phyloP scores from a whole-genome alignment of 2,888 invertebrate species.

The Nomada fabriciana region DNA sequence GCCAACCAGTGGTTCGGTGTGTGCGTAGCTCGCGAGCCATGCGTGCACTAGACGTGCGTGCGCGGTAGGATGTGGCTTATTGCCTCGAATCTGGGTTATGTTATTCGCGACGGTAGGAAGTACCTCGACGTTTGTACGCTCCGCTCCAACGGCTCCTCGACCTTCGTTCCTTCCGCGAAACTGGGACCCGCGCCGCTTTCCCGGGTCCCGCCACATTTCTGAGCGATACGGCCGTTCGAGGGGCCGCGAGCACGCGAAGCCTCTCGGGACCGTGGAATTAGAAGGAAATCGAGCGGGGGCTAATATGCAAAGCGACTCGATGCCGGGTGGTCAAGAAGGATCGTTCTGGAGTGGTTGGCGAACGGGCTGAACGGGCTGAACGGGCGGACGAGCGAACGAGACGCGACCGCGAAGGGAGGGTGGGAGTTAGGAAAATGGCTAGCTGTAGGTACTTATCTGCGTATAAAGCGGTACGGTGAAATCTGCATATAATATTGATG shows the following conservation, averaged over 20 bases:
- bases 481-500: slow-evolving; percentile 82
- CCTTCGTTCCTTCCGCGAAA: slow-evolving; percentile 5
- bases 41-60: slow-evolving; percentile 53
- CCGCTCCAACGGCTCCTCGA: slow-evolving; percentile 4
- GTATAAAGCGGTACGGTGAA: slow-evolving; percentile 70
- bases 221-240: no score
- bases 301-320: background rate
- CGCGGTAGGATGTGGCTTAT: slow-evolving; percentile 81
- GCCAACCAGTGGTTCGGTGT: slow-evolving; percentile 63
- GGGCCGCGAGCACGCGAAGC: no score
- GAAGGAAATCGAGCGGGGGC: background rate
- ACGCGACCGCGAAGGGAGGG: background rate
- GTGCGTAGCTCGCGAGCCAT: slow-evolving; percentile 42
- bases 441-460: slow-evolving; percentile 67
- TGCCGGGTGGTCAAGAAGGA: slow-evolving; percentile 8
- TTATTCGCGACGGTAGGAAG: slow-evolving; percentile 75
- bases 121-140: slow-evolving; percentile 41
- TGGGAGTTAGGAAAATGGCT: slow-evolving; percentile 1
- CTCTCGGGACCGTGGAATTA: no score
- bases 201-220: no score
- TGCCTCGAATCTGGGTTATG: slow-evolving; percentile 82
- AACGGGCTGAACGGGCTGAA: background rate
- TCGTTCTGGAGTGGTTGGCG: background rate
- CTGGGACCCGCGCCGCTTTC: no score
- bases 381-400: slow-evolving; percentile 17